These are phyloP conservation scores for Pangasius mekongensis DNA, from an alignment of 2,797 vertebrate species.

Conservation along the genomic window DNA sequence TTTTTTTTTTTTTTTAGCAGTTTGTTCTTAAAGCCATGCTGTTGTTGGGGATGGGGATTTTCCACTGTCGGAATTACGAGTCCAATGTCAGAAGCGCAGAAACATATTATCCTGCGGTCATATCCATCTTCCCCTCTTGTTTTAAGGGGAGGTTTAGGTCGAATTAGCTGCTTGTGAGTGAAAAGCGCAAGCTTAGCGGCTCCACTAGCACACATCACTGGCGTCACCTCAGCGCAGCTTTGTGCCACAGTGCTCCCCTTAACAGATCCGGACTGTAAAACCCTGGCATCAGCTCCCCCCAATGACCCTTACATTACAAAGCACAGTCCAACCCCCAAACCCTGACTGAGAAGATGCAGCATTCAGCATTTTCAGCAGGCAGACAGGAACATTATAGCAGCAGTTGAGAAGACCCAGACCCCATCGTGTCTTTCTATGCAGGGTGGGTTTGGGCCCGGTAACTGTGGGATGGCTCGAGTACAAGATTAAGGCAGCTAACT, in stretches of 20 bases:
- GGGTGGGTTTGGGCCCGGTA: constrained; percentile 27
- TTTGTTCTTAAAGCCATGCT: constrained; percentile 29
- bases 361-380: constrained; percentile 43
- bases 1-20: constrained; percentile 25
- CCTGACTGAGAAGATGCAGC: constrained; percentile 23
- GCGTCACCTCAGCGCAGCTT: constrained; percentile 9
- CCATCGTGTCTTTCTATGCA: constrained; percentile 14
- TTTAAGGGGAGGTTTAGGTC: constrained; percentile 40
- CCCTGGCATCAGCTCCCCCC: constrained; percentile 3
- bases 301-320: constrained; percentile 44
- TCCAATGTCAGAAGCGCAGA: constrained; percentile 43
- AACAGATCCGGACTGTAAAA: constrained; percentile 17
- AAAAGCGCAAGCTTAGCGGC: constrained; percentile 9
- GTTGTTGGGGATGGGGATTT: constrained; percentile 47
- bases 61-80: constrained; percentile 45
- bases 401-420: constrained; percentile 49
- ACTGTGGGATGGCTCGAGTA: constrained; percentile 48
- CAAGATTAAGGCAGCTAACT: constrained; percentile 59
- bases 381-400: constrained; percentile 44
- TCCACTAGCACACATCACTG: constrained; percentile 12
- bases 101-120: constrained; percentile 41
- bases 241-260: constrained; percentile 16
- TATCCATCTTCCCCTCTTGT: constrained; percentile 34
- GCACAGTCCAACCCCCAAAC: constrained; percentile 36
- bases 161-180: constrained; percentile 29